Conservation (phyloP, 2,797 vertebrate genomes). For the Alfaro cultratus region DNA sequence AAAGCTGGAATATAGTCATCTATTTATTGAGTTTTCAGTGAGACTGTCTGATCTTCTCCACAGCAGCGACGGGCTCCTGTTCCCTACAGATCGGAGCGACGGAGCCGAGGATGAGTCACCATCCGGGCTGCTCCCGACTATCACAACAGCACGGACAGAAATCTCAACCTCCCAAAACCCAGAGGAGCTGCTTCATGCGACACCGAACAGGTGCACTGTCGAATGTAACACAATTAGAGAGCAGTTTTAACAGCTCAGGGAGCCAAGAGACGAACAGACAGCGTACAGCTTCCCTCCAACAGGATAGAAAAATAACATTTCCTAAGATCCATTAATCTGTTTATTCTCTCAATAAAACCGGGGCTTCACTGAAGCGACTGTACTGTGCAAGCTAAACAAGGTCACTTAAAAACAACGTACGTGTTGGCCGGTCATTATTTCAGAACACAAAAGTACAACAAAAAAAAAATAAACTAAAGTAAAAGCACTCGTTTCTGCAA, state of each 20-base stretch:
- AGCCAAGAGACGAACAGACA: conserved; percentile 40
- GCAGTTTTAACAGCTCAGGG: conserved; percentile 46
- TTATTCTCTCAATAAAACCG: conserved; percentile 39
- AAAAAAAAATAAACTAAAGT: conserved; percentile 5
- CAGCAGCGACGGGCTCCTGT: conserved; percentile 35
- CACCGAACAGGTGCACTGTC: conserved; percentile 33
- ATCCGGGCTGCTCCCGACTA: conserved; percentile 23
- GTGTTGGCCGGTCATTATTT: conserved; percentile 36
- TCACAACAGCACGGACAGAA: conserved; percentile 44
- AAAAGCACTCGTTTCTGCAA: conserved; percentile 1
- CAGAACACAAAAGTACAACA: conserved; percentile 32
- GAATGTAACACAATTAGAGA: conserved; percentile 39
- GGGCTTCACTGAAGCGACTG: conserved; percentile 75
- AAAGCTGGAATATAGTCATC: conserved; percentile 2
- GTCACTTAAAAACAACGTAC: conserved; percentile 73
- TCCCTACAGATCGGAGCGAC: conserved; percentile 23
- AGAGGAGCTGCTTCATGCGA: conserved; percentile 31
- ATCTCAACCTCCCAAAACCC: conserved; percentile 25
- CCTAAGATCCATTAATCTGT: conserved; percentile 35
- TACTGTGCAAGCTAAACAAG: conserved; percentile 76
- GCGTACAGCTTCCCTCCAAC: conserved; percentile 47
- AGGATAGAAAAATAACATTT: conserved; percentile 79
- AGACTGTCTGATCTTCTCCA: conserved; percentile 49
- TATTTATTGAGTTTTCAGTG: conserved; percentile 71
- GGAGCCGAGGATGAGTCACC: conserved; percentile 49